Base-by-base conservation (phyloP, 2,113 vertebrate species). In the Boulengeromyrus knoepffleri region DNA sequence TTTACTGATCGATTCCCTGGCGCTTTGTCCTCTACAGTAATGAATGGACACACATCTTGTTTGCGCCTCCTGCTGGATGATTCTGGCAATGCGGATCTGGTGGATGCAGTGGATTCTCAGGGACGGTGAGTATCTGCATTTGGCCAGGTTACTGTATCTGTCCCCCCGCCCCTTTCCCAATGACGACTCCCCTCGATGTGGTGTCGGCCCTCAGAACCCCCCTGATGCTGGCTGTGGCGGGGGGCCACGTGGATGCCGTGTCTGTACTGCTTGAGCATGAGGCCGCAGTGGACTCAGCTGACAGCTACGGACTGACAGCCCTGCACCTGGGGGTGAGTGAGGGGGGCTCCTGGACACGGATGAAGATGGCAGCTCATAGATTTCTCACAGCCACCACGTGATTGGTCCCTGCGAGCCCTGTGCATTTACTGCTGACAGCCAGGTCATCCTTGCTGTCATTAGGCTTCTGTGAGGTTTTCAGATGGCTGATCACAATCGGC, bases 211-310 rank as follows among this genome's bases (percentile, higher is more conserved):
- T 84, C 91, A 99, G 99, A 93, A 99, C 98, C 86, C 98, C 99
- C 2, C 94, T 99, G 92, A 99, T 99, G 98, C 96, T 99, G 56
- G 98, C 98, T 0, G 99, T 99, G 89, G 96, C 97, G 0, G 98
- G 99, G 80, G 99, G 99, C 86, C 98, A 99, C 52, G 95, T 98
- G 0, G 99, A 99, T 89, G 97, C 96, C 5, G 97, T 99, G 92
- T 97, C 98, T 2, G 94, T 99, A 93, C 96, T 99, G 95, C 96
- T 99, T 94, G 98, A 99, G 96, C 96, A 98, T 89, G 98, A 98
- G 88, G 98, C 98, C 24, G 96, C 94, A 36, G 96, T 98, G 77
- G 97, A 99, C 92, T 90, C 95, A 47, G 96, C 96, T 1, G 97
- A 99, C 93, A 90, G 95, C n/a, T 95, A 97, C 91, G 98, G 98